A percentile compares a stretch with the other conserved stretches of the same genome.
phyloP scores from a whole-genome alignment of 1,140 invertebrate genomes.

The Brachionus paranguensis region DNA sequence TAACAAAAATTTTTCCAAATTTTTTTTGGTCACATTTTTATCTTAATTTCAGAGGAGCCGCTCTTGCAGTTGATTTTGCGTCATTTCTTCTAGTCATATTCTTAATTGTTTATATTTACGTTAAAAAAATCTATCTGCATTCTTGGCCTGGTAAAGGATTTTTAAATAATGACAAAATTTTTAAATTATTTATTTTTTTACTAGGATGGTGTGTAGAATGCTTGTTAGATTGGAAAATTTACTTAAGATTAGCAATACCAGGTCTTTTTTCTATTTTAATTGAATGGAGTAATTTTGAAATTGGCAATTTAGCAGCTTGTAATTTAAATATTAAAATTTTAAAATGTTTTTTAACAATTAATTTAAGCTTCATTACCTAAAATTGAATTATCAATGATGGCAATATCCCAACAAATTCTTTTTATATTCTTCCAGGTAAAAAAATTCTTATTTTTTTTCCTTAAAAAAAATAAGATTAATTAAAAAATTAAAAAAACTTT shows the following conservation, averaged over 20 bases:
- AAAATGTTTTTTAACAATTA: not conserved
- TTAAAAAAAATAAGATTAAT: too few relatives aligned
- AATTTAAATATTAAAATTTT: not conserved
- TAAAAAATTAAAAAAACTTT: too few relatives aligned
- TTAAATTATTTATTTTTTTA: not conserved
- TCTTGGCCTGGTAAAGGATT: conserved; percentile 24
- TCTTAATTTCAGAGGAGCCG: not conserved
- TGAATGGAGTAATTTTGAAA: conserved; percentile 38
- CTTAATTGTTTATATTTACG: not conserved
- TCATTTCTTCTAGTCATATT: not conserved
- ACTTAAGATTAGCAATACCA: conserved; percentile 30
- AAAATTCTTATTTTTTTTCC: not conserved
- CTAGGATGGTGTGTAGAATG: conserved; percentile 18
- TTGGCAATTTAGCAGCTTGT: conserved; percentile 24
- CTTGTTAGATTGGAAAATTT: conserved; percentile 21
- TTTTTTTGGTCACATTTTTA: not conserved
- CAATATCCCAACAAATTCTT: not conserved
- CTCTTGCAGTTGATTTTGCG: conserved; percentile 6
- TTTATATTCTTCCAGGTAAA: conserved; percentile 16
- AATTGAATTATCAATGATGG: not conserved
- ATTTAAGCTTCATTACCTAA: not conserved
- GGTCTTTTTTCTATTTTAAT: conserved; percentile 26
- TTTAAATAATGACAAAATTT: too few relatives aligned
- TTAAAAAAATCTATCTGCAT: not conserved
- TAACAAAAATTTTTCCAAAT: not conserved